These are phyloP conservation scores for Drusus annulatus DNA, from an alignment of 1,140 invertebrate species.

Conservation along the genomic window DNA sequence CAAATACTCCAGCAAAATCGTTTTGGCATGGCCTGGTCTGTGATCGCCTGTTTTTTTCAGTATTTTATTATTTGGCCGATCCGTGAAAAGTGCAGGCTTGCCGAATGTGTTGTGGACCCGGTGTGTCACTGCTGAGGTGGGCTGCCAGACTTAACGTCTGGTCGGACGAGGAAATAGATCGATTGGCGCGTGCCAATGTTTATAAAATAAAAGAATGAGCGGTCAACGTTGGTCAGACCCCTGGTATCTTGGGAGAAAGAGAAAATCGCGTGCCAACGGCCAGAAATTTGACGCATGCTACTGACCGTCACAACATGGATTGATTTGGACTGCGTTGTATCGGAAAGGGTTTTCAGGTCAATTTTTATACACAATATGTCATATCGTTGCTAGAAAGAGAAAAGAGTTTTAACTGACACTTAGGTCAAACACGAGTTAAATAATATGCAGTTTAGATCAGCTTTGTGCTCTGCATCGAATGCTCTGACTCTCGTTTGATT, in stretches of 20 bases:
- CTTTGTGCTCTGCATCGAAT: no score
- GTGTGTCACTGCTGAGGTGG: background rate
- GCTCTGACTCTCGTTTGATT: no score
- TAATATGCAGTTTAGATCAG: no score
- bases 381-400: no score
- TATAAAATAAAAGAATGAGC: constrained; percentile 19
- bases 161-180: constrained; percentile 20
- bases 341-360: no score
- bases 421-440: no score
- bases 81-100: constrained; percentile 13
- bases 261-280: background rate
- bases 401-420: no score
- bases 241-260: background rate
- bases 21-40: constrained; percentile 10
- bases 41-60: constrained; percentile 13
- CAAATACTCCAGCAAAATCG: constrained; percentile 37
- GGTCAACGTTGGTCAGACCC: background rate
- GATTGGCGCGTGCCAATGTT: constrained; percentile 32
- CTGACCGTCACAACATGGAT: no score
- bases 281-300: background rate
- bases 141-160: constrained; percentile 5
- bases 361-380: no score
- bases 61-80: constrained; percentile 28
- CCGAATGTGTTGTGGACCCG: no score
- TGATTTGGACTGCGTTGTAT: no score